phyloP scores from a whole-genome alignment of 92 coral and sea anemone species.

The Epizoanthus scotinus region DNA sequence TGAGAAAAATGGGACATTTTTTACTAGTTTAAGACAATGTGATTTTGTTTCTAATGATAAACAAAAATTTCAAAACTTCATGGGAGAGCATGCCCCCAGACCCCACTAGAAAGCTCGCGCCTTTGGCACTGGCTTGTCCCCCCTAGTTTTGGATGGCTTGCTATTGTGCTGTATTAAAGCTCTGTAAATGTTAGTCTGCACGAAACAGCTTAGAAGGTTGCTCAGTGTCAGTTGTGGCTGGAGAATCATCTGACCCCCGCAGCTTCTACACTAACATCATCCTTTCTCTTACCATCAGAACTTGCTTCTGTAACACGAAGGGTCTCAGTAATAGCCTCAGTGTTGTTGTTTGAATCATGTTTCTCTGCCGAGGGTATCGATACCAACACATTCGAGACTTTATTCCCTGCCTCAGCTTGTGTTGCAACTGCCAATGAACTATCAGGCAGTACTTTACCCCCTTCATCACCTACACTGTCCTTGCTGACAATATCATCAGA shows the following conservation, averaged over 20 bases:
- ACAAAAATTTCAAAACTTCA: too few species aligned
- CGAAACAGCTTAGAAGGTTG: slow-evolving; percentile 30
- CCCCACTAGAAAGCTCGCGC: too few species aligned
- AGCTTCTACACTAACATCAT: not conserved
- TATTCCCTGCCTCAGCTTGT: not conserved
- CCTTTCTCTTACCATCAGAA: not conserved
- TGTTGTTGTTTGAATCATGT: slow-evolving; percentile 22
- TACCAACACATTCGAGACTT: not conserved
- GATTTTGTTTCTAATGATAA: too few species aligned
- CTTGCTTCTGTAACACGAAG: not conserved
- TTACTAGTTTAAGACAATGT: too few species aligned
- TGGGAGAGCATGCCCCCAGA: too few species aligned
- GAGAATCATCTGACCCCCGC: slow-evolving; percentile 9
- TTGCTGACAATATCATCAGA: not conserved
- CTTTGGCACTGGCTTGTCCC: too few species aligned
- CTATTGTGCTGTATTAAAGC: not conserved
- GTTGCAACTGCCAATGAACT: not conserved
- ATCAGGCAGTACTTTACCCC: not conserved
- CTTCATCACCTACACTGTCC: not conserved
- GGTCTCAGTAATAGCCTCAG: not conserved
- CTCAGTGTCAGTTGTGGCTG: not conserved
- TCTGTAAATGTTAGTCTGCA: slow-evolving; percentile 4
- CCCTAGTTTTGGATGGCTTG: too few species aligned
- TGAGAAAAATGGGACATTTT: too few species aligned
- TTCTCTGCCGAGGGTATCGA: not conserved